phyloP scores from a whole-genome alignment of 53 echinoderm and acorn worm species.

The Crossaster papposus region DNA sequence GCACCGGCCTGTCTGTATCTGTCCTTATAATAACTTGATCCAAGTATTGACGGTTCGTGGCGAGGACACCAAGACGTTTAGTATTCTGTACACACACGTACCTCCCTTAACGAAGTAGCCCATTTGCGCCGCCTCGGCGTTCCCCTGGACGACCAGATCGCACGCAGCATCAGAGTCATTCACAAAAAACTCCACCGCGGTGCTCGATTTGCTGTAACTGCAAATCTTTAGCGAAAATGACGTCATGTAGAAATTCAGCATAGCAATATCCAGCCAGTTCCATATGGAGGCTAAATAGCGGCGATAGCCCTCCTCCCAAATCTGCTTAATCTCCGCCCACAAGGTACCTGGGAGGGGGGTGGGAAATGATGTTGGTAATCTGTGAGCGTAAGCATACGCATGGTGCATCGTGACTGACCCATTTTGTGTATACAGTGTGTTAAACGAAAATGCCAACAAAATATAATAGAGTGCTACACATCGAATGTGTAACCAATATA shows the following conservation, averaged over 20 bases:
- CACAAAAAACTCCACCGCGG: constrained; percentile 70
- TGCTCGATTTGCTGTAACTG: constrained; percentile 52
- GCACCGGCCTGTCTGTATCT: too few relatives aligned
- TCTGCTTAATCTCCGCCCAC: constrained; percentile 97
- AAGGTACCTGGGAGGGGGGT: constrained; percentile 72
- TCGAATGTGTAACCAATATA: too few relatives aligned
- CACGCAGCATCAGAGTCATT: constrained; percentile 21
- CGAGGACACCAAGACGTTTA: too few relatives aligned
- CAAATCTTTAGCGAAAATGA: constrained; percentile 70
- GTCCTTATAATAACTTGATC: too few relatives aligned
- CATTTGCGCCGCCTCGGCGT: constrained; percentile 9
- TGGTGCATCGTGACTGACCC: neutral
- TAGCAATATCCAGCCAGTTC: constrained; percentile 97
- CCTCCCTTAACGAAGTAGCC: constrained; percentile 51
- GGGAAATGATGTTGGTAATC: neutral
- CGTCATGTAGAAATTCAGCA: constrained; percentile 91
- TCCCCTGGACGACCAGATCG: neutral
- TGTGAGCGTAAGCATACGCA: neutral
- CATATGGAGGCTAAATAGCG: constrained; percentile 85
- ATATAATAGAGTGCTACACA: too few relatives aligned
- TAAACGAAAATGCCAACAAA: too few relatives aligned
- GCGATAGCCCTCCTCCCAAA: constrained; percentile 85
- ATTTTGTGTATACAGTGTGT: too few relatives aligned
- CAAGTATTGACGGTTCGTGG: too few relatives aligned
- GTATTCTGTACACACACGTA: constrained; percentile 20